phyloP scores from a whole-genome alignment of 1,140 invertebrate species.

The Neotoxoptera formosana region DNA sequence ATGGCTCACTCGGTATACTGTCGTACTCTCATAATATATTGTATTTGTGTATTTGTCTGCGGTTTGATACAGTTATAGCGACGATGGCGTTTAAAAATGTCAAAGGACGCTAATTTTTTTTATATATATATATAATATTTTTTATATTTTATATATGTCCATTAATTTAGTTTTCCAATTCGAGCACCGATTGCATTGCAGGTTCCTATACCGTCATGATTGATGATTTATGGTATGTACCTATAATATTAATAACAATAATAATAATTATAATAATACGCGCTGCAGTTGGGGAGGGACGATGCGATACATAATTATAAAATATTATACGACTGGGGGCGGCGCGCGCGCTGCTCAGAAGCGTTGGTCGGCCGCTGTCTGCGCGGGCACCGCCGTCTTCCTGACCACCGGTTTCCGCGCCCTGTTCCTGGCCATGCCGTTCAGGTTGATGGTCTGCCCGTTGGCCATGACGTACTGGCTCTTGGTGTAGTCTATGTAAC shows the following conservation, averaged over 20 bases:
- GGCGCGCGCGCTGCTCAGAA: not conserved
- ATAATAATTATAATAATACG: not conserved
- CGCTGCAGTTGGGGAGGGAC: not conserved
- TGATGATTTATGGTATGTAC: too few species aligned
- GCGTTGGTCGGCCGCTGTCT: not conserved
- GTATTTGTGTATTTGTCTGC: too few species aligned
- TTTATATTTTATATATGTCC: not conserved
- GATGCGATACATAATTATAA: not conserved
- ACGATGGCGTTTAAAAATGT: not conserved
- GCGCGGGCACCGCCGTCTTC: not conserved
- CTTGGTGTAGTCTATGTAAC: constrained; percentile 76
- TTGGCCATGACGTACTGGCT: constrained; percentile 75
- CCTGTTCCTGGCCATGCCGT: constrained; percentile 74
- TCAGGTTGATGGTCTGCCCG: constrained; percentile 74
- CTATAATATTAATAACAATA: not conserved
- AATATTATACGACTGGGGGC: not conserved
- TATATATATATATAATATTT: not conserved
- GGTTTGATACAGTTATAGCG: too few species aligned
- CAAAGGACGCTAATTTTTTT: not conserved
- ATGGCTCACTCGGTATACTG: too few species aligned
- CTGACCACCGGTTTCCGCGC: constrained; percentile 68
- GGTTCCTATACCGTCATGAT: not conserved
- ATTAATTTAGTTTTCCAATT: not conserved
- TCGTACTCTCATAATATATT: not conserved
- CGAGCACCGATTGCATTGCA: not conserved